Percentiles rank a stretch among this genome's conserved stretches.
phyloP scores from a whole-genome alignment of 2,888 invertebrate genomes.

The Coronaproctus castanopsis region DNA sequence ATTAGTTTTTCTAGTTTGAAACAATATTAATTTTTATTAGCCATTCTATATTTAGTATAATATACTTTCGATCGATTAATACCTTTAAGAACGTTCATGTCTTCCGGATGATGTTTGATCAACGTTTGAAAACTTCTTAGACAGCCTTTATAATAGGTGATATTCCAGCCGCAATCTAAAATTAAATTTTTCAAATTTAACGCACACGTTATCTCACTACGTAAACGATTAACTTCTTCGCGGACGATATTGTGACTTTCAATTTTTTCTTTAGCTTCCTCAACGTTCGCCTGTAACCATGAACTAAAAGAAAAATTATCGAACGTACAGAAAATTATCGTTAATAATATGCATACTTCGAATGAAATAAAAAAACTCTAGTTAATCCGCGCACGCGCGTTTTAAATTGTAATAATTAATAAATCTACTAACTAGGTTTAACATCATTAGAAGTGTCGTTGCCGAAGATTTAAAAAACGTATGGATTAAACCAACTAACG shows the following conservation, averaged over 20 bases:
- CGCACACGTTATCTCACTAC: constrained; percentile 34
- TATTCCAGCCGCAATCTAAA: constrained; percentile 75
- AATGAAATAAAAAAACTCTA: too few relatives aligned
- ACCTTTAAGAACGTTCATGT: constrained; percentile 46
- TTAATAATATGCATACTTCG: constrained; percentile 31
- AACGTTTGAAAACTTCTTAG: constrained; percentile 60
- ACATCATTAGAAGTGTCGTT: too few relatives aligned
- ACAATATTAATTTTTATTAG: too few relatives aligned
- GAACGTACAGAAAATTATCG: constrained; percentile 16
- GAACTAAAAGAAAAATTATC: constrained; percentile 28
- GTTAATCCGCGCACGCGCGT: too few relatives aligned
- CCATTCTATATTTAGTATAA: too few relatives aligned
- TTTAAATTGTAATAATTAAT: too few relatives aligned
- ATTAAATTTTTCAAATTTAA: constrained; percentile 38
- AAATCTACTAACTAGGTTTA: too few relatives aligned
- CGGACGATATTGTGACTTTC: constrained; percentile 43
- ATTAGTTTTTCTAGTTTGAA: too few relatives aligned
- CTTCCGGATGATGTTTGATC: constrained; percentile 48
- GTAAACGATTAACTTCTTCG: constrained; percentile 50
- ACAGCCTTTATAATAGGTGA: constrained; percentile 75
- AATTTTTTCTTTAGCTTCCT: constrained; percentile 42
- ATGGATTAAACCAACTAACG: too few relatives aligned
- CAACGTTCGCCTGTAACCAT: constrained; percentile 53
- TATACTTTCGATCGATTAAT: too few relatives aligned
- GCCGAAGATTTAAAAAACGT: too few relatives aligned